Evolutionary conservation across 2,888 invertebrate genomes (phyloP), one percentile per base, ranked within the genome.

Genomic region (Xestia sexstrigata): DNA sequence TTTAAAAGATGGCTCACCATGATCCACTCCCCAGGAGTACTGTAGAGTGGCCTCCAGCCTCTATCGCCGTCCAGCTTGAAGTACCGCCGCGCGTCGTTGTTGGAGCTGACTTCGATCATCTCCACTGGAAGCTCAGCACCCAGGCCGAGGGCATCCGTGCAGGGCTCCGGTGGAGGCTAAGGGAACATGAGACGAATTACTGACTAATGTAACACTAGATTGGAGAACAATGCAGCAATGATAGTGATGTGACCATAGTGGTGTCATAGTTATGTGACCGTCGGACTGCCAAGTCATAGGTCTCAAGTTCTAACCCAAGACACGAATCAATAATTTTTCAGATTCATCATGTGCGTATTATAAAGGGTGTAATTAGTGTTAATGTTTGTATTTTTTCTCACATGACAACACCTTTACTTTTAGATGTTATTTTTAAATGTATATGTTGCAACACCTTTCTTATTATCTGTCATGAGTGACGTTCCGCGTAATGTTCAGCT

Each of bases 81-180:
- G 85, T 95, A 91, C 6, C 91, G 87, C 71, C 96, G 93, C 2
- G 93, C 94, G 45, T 96, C 95, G 63, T 91, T 91, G 87, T 95
- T 95, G 63, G 98, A 98, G 86, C 98, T 98, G 2, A 97, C 97
- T 70, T 97, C 95, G 52, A 99, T 97, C 95, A 98, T 98, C 39
- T 97, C 96, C 26, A 97, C 94, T 4, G 97, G 95, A 90, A 98
- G 95, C 23, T 97, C 97, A 60, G 97, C 97, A 11, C 97, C 97
- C 42, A 98, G 91, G 3, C 99, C 99, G 97, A 99, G 97, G 0
- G 97, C 96, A 84, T 98, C 98, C 7, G 96, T 96, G 89, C 99
- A 99, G 78, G 97, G 93, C 74, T 95, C 89, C 20, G 91, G 86
- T 13, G 83, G 87, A 20, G 87, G 80, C 94, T 95, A 86, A 0